Conservation (phyloP, 2,113 vertebrate genomes). For the Burhinus oedicnemus region DNA sequence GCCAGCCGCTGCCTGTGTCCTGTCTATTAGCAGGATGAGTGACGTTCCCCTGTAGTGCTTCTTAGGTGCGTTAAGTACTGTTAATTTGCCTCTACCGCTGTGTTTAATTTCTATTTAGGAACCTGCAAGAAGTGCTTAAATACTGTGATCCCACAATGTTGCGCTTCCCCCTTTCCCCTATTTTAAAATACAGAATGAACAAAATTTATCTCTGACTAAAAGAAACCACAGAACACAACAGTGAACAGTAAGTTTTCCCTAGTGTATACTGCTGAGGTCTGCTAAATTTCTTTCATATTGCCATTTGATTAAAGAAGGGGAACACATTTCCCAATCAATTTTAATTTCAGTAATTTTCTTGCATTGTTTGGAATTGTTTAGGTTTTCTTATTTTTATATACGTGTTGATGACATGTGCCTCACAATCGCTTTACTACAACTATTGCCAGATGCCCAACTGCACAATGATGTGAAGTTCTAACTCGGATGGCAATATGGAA, state of each 20-base stretch:
- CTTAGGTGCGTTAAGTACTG: no score
- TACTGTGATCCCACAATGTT: background rate
- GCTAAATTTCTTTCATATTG: background rate
- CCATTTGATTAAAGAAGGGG: background rate
- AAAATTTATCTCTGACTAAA: background rate
- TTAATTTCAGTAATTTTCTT: background rate
- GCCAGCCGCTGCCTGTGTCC: no score
- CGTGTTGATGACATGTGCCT: background rate
- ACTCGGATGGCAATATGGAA: background rate
- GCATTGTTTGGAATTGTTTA: background rate
- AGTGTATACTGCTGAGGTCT: background rate
- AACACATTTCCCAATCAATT: background rate
- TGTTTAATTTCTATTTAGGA: background rate
- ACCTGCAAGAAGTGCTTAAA: background rate
- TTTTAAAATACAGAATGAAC: background rate
- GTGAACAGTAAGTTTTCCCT: background rate
- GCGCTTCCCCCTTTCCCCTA: background rate
- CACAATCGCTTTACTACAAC: background rate
- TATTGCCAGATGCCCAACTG: background rate
- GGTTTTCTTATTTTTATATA: background rate
- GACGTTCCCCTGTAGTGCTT: no score
- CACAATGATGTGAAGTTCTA: background rate
- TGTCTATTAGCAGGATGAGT: accelerated
- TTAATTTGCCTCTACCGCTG: background rate
- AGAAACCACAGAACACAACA: background rate